Evolutionary conservation across 2,797 vertebrate genomes (phyloP), one percentile per base, ranked within the genome.

Genomic region (Pantherophis alleghaniensis): DNA sequence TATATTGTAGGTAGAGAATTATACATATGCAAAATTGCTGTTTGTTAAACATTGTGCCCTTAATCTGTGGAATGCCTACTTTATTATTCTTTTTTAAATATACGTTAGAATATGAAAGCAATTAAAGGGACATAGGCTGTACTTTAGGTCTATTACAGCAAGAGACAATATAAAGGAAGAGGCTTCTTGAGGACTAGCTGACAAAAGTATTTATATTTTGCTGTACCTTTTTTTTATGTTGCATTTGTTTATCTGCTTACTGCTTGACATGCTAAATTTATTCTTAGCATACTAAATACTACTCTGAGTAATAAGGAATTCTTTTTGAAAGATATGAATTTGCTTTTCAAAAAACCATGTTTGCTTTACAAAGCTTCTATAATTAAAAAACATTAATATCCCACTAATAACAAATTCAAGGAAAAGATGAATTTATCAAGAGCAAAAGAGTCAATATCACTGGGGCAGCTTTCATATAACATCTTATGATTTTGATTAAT

Each of bases 61-160:
- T 26, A 59, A 91, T 88, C 86, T 94, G 66, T 88, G 86, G 24
- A 88, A 89, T 86, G 61, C 56, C 57, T 92, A 51, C 89, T 94
- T 92, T n/a, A 88, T 91, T 91, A 51, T 86, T 16, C 91, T 87
- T 88, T 91, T 91, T 74, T 37, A 93, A 60, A 88, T 74, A 90
- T 59, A 93, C 18, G 59, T 89, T 24, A n/a, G 79, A 90, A 59
- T 90, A 90, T 26, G 90, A 55, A 83, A 42, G 86, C 61, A 91
- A 83, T 91, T 91, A 91, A 91, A 93, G 60, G 56, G 22, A 16
- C 79, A 74, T 26, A 88, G 37, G 28, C 53, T 59, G 28, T 86
- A 94, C 69, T 92, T 91, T 91, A 57, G 59, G 20, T 18, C 89
- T 90, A 88, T 87, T 91, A 94, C 42, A 51, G 4, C 86, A 87